Conservation (phyloP, 1,140 invertebrate species). For the Nasonia longicornis region DNA sequence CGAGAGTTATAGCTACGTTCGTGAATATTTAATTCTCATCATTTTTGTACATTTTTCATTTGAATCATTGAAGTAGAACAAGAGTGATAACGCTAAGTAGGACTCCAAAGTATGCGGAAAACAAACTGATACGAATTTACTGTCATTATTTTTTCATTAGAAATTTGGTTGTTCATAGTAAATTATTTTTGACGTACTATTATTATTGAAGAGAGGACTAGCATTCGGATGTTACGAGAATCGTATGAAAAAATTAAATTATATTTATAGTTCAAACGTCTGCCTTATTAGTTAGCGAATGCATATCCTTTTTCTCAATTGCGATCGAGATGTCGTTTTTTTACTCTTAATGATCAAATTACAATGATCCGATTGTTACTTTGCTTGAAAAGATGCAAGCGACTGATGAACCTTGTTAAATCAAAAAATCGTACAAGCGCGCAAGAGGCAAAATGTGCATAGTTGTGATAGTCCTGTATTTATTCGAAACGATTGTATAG, state of each 20-base stretch:
- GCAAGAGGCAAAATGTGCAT: conserved; percentile 42
- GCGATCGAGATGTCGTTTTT: not conserved
- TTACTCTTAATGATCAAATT: conserved; percentile 32
- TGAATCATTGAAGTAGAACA: not conserved
- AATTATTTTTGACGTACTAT: conserved; percentile 1
- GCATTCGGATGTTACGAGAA: not conserved
- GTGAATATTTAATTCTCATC: not conserved
- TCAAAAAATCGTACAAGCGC: conserved; percentile 36
- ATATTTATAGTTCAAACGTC: not conserved
- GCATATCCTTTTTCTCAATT: not conserved
- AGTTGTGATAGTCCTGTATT: conserved; percentile 62
- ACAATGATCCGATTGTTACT: conserved; percentile 29
- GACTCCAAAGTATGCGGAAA: not conserved
- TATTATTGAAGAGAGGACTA: not conserved
- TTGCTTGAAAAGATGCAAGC: conserved; percentile 20
- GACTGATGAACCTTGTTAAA: conserved; percentile 20
- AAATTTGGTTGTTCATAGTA: not conserved
- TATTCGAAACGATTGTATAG: conserved; percentile 58
- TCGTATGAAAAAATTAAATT: not conserved
- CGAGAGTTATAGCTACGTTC: not conserved
- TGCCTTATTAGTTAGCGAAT: not conserved
- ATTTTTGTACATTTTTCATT: not conserved
- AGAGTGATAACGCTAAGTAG: not conserved
- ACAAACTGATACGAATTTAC: not conserved
- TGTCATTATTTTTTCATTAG: not conserved